phyloP scores from a whole-genome alignment of 2,113 vertebrate species.

The Polypterus bichir region DNA sequence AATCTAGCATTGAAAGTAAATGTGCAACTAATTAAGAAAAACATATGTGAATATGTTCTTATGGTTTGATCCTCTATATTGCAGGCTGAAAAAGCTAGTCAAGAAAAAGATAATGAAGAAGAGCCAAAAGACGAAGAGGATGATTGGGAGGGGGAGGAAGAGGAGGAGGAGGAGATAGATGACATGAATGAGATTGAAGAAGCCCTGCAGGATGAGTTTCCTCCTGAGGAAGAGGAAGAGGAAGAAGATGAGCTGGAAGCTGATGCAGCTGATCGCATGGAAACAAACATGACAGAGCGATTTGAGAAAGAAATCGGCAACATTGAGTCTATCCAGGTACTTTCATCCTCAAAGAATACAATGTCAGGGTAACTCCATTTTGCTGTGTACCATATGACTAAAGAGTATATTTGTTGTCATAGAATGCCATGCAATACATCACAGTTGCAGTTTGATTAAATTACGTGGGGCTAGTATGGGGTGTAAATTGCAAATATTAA shows the following conservation, averaged over 20 bases:
- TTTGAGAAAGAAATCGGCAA: slow-evolving; percentile 51
- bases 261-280: slow-evolving; percentile 52
- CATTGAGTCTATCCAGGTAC: slow-evolving; percentile 53
- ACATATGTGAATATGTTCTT: too few species aligned
- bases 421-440: too few species aligned
- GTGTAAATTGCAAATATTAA: too few species aligned
- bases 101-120: slow-evolving; percentile 23
- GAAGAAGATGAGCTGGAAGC: slow-evolving; percentile 58
- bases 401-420: too few species aligned
- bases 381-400: too few species aligned
- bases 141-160: slow-evolving; percentile 21
- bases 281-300: slow-evolving; percentile 57
- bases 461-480: too few species aligned
- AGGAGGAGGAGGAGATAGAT: slow-evolving; percentile 26
- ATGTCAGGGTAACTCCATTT: too few species aligned
- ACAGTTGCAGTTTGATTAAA: too few species aligned
- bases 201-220: slow-evolving; percentile 66
- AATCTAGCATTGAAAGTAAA: too few species aligned
- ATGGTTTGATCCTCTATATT: too few species aligned
- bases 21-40: too few species aligned
- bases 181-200: slow-evolving; percentile 55
- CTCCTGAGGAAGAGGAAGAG: slow-evolving; percentile 49
- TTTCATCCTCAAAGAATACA: slow-evolving; percentile 14
- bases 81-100: background rate
- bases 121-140: slow-evolving; percentile 40